Base-by-base conservation (phyloP, 2,888 invertebrate genomes). In the Acanthosepion pharaonis region DNA sequence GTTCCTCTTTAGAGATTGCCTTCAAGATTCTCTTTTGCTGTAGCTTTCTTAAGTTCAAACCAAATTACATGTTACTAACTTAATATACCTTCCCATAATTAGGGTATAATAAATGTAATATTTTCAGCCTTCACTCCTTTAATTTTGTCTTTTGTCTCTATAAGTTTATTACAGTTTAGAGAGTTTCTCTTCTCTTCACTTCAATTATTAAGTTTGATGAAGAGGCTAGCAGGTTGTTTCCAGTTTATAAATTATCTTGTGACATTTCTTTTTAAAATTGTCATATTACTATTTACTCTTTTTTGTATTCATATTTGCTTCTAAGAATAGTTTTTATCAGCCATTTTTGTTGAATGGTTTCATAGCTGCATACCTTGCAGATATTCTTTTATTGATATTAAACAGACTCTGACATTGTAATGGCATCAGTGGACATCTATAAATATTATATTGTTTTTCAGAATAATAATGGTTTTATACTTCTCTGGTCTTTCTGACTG, bases 91-190 rank as follows among this genome's bases (percentile, higher is more conserved):
- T 78, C 18, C 78, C 28, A 78, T 78, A 78, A 78, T 78, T 78
- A n/a, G 28, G 78, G 78, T 78, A n/a, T 78, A 78, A 78, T 78
- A 78, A 78, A 78, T 78, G 78, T 78, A 78, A 78, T 78, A 78
- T 78, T n/a, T n/a, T n/a, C 78, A 28, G 78, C 15, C 28, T 78
- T 78, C 78, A 78, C 78, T 78, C 78, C 78, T 78, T 78, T 78
- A 78, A 78, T 78, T 28, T 78, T 78, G 78, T 78, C n/a, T n/a
- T 78, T 78, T 78, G 78, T 78, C n/a, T 78, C 28, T n/a, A 28
- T 78, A 78, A 78, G 78, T 78, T 78, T 59, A 59, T 59, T 59
- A 59, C 59, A 59, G 59, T 59, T 59, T 78, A 78, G 28, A 78
- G 78, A 78, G 78, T n/a, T 23, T 64, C 42, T 42, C 9, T 78